Conservation (phyloP, 37 sponge, comb jelly and placozoan species). For the Halisarca cf. caerulea region DNA sequence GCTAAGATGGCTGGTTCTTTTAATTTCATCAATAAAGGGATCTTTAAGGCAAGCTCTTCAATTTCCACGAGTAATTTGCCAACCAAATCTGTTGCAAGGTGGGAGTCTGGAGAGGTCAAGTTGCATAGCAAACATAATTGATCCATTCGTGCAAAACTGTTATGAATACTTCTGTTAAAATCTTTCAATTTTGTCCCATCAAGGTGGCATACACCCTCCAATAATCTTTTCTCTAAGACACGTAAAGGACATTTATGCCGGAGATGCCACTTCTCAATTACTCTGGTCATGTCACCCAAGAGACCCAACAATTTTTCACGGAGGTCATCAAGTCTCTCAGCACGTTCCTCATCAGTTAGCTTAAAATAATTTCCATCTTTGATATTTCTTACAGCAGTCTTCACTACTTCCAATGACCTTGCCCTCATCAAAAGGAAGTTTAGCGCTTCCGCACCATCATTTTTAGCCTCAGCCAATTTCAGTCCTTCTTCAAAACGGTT, state of each 20-base stretch:
- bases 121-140: too few species aligned
- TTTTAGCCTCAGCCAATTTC: background rate
- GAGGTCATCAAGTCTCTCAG: background rate
- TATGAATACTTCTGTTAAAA: too few species aligned
- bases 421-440: background rate
- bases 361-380: background rate
- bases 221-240: background rate
- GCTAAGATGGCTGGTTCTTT: too few species aligned
- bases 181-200: background rate
- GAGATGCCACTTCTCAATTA: background rate
- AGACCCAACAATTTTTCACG: background rate
- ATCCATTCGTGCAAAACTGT: too few species aligned
- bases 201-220: background rate
- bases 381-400: background rate
- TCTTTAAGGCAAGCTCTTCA: too few species aligned
- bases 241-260: background rate
- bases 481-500: background rate
- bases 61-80: too few species aligned
- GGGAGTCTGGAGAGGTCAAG: too few species aligned
- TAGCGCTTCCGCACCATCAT: background rate
- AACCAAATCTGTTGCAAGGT: too few species aligned
- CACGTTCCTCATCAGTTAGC: background rate
- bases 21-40: too few species aligned
- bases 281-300: background rate
- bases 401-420: background rate